These are phyloP conservation scores for Standfussiana lucernea DNA, from an alignment of 2,888 invertebrate species.

Conservation along the genomic window DNA sequence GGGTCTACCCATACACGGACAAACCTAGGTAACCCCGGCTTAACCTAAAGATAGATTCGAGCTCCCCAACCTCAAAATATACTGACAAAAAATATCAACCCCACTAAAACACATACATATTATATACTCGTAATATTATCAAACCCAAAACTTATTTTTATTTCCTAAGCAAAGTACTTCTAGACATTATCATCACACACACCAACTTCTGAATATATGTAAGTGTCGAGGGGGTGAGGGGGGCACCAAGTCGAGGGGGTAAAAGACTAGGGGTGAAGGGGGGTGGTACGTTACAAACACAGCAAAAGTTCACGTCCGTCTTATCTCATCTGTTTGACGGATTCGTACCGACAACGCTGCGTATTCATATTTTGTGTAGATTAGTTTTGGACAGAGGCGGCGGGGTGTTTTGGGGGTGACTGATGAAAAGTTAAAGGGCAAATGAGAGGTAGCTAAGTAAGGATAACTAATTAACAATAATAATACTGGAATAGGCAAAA, in stretches of 20 bases:
- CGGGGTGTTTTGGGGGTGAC: background rate
- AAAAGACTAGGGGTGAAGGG: constrained; percentile 52
- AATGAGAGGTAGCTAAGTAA: background rate
- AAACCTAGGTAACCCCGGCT: too few species aligned
- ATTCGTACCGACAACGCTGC: constrained; percentile 86
- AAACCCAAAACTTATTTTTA: constrained; percentile 55
- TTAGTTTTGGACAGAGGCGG: constrained; percentile 71
- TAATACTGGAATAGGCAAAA: background rate
- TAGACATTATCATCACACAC: constrained; percentile 67
- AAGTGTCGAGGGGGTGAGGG: constrained; percentile 65
- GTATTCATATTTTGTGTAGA: constrained; percentile 88
- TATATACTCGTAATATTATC: too few species aligned
- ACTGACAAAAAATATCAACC: constrained; percentile 5
- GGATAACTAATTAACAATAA: background rate
- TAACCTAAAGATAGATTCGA: too few species aligned
- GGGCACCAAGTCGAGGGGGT: constrained; percentile 52
- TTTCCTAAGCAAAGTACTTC: constrained; percentile 51
- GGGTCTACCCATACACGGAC: too few species aligned
- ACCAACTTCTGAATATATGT: constrained; percentile 69
- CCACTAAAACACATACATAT: background rate
- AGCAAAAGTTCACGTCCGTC: constrained; percentile 88
- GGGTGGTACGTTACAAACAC: constrained; percentile 74
- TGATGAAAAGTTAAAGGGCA: background rate
- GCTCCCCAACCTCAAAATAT: constrained; percentile 12
- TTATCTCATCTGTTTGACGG: constrained; percentile 90